Conservation (phyloP, 1,140 invertebrate genomes). For the Drosophila serrata region DNA sequence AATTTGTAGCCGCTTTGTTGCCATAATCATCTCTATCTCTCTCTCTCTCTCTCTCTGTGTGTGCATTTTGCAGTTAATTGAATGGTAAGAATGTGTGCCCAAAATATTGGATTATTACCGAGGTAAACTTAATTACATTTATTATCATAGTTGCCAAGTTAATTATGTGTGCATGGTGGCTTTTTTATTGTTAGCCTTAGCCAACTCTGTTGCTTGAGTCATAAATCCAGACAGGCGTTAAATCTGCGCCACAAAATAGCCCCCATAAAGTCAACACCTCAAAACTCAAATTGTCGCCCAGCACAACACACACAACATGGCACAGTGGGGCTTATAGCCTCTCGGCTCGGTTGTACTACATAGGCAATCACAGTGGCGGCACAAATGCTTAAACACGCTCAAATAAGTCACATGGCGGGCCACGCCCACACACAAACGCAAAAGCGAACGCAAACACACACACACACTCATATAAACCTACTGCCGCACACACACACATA, state of each 20-base stretch:
- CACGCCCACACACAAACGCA: slow-evolving; percentile 68
- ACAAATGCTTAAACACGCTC: slow-evolving; percentile 66
- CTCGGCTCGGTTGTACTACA: slow-evolving; percentile 13
- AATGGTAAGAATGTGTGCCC: slow-evolving; percentile 23
- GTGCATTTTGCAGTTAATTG: slow-evolving; percentile 49
- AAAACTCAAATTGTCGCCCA: slow-evolving; percentile 57
- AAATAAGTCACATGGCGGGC: slow-evolving; percentile 76
- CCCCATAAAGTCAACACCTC: slow-evolving; percentile 66
- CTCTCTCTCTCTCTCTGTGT: background rate
- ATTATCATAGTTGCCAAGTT: slow-evolving; percentile 15
- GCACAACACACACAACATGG: slow-evolving; percentile 1
- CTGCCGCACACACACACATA: slow-evolving; percentile 7
- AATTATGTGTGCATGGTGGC: slow-evolving; percentile 31
- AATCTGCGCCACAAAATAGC: slow-evolving; percentile 55
- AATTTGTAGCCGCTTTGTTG: slow-evolving; percentile 58
- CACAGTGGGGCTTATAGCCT: background rate
- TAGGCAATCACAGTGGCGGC: slow-evolving; percentile 72
- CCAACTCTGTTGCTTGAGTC: slow-evolving; percentile 47
- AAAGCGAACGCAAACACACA: slow-evolving; percentile 6
- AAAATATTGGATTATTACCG: slow-evolving; percentile 33
- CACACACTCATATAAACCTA: slow-evolving; percentile 2
- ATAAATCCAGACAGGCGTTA: slow-evolving; percentile 61
- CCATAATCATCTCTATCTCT: background rate
- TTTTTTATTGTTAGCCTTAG: background rate
- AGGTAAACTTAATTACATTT: slow-evolving; percentile 38